These are phyloP conservation scores for Bombyx mandarina DNA, from an alignment of 1,140 invertebrate genomes.

Conservation along the genomic window DNA sequence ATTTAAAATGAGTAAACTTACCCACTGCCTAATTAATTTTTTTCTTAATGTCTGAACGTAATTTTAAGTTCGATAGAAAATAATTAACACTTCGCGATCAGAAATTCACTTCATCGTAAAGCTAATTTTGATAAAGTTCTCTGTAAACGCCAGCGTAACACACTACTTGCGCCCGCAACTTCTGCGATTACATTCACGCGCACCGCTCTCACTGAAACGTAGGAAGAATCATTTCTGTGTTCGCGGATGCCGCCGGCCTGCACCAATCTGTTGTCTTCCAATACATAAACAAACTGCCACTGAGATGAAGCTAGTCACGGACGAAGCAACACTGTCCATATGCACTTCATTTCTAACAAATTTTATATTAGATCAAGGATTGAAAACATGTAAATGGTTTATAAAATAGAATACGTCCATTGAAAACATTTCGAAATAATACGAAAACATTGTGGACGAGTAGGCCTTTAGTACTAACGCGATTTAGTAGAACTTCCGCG, in stretches of 20 bases:
- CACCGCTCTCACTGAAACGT: constrained; percentile 32
- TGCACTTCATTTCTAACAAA: too few relatives aligned
- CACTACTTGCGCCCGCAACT: neutral
- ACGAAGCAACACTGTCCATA: constrained; percentile 6
- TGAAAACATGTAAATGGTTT: neutral
- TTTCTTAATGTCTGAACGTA: too few relatives aligned
- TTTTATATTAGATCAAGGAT: constrained; percentile 1
- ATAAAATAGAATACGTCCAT: neutral
- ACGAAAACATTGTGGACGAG: constrained; percentile 10
- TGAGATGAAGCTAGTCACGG: constrained; percentile 53
- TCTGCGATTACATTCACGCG: constrained; percentile 36
- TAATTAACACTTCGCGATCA: too few relatives aligned
- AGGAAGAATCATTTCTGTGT: constrained; percentile 36
- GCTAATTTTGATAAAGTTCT: neutral
- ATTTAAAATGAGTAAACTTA: too few relatives aligned
- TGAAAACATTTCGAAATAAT: constrained; percentile 8
- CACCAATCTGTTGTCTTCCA: constrained; percentile 64
- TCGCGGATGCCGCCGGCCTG: constrained; percentile 48
- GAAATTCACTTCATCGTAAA: too few relatives aligned
- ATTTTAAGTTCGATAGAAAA: too few relatives aligned
- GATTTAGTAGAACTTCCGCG: constrained; percentile 52
- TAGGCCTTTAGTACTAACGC: constrained; percentile 40
- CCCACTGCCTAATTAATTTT: too few relatives aligned
- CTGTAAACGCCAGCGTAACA: constrained; percentile 9
- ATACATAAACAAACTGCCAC: constrained; percentile 66